Percentiles rank a stretch among this genome's conserved stretches.
Evolutionary conservation across 2,888 invertebrate genomes (phyloP).

Genomic region (Aquatica leii): DNA sequence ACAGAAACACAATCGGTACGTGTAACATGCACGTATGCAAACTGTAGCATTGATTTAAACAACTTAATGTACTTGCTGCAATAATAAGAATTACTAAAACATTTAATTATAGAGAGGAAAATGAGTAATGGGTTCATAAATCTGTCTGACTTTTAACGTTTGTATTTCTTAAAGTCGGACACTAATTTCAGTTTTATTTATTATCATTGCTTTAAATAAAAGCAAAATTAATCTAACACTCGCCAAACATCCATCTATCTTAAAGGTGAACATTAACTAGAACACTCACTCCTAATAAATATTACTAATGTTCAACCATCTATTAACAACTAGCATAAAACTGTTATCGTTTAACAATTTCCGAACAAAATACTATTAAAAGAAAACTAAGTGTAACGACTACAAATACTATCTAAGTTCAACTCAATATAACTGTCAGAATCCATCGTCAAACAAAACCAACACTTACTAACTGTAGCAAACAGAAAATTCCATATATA

Average conservation of each 20-base stretch:
- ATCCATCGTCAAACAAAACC: slow-evolving; percentile 39
- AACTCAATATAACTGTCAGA: slow-evolving; percentile 39
- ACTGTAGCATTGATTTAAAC: slow-evolving; percentile 6
- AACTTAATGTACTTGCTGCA: not conserved
- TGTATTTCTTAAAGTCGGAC: slow-evolving; percentile 48
- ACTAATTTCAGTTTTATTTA: slow-evolving; percentile 55
- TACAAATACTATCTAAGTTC: slow-evolving; percentile 32
- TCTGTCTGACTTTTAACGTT: slow-evolving; percentile 36
- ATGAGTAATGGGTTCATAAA: slow-evolving; percentile 33
- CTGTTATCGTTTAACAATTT: no score
- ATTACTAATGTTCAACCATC: no score
- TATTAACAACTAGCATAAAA: no score
- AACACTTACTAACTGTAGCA: slow-evolving; percentile 34
- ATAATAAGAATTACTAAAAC: no score
- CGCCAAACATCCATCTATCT: slow-evolving; percentile 54
- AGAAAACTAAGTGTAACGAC: slow-evolving; percentile 6
- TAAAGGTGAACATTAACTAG: slow-evolving; percentile 25
- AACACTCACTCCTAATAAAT: no score
- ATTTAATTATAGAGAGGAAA: not conserved
- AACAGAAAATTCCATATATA: slow-evolving; percentile 35
- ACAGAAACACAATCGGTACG: no score
- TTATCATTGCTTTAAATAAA: slow-evolving; percentile 53
- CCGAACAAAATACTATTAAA: no score
- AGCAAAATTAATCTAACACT: slow-evolving; percentile 58
- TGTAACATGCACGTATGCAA: no score